Conservation (phyloP, 2,113 vertebrate species). For the Petaurus breviceps region DNA sequence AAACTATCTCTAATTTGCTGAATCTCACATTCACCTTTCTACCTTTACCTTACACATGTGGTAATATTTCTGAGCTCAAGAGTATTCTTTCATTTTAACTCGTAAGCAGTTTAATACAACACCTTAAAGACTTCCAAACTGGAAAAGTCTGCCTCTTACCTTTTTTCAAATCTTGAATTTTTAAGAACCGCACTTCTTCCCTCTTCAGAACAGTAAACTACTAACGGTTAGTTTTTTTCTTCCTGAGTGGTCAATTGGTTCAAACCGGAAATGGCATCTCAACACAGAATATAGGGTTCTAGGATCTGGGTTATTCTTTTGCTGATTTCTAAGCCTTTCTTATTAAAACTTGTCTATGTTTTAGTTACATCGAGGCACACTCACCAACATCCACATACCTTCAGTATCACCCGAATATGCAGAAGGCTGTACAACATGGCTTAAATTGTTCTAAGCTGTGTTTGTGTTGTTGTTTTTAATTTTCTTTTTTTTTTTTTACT, state of each 20-base stretch:
- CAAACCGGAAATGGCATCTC: neutral
- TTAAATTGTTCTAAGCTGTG: neutral
- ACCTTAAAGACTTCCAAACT: neutral
- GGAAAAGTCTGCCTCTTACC: neutral
- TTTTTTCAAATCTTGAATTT: neutral
- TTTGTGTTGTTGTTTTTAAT: too few relatives aligned
- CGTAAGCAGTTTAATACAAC: neutral
- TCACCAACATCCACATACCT: neutral
- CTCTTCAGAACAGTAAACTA: neutral
- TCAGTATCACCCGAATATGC: neutral
- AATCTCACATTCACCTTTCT: neutral
- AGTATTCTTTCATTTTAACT: neutral
- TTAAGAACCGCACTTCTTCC: neutral
- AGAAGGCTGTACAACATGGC: neutral
- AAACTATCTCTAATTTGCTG: neutral
- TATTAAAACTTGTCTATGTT: neutral
- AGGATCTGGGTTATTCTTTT: neutral
- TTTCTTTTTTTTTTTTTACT: too few relatives aligned
- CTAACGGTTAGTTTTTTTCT: neutral
- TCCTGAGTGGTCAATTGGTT: neutral
- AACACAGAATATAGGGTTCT: too few relatives aligned
- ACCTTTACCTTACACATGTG: neutral
- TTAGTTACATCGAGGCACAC: neutral
- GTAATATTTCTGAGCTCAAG: neutral
- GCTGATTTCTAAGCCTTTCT: neutral